phyloP scores from a whole-genome alignment of 2,888 invertebrate genomes.

The Heliconius erato region DNA sequence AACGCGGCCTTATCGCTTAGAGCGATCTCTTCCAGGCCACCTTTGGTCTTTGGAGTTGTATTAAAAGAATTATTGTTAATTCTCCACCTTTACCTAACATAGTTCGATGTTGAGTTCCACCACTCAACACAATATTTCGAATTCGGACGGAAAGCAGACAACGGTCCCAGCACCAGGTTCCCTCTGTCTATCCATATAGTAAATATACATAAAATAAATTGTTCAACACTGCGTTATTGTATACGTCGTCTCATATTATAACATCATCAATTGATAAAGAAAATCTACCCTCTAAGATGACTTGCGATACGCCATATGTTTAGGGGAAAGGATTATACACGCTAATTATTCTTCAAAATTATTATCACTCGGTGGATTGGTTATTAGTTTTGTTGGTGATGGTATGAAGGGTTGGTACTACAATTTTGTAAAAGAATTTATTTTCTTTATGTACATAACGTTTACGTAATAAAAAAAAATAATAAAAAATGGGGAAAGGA shows the following conservation, averaged over 20 bases:
- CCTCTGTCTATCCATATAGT: neutral
- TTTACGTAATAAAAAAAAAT: too few relatives aligned
- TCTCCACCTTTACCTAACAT: too few relatives aligned
- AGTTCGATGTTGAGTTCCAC: too few relatives aligned
- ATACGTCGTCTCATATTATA: slow-evolving; percentile 12
- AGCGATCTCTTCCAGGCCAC: too few relatives aligned
- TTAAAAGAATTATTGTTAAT: too few relatives aligned
- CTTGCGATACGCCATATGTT: slow-evolving; percentile 75
- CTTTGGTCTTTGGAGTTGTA: too few relatives aligned
- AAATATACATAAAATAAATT: neutral
- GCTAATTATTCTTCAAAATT: slow-evolving; percentile 68
- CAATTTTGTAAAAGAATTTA: neutral
- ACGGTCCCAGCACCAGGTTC: neutral
- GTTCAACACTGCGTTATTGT: neutral
- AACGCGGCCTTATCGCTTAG: too few relatives aligned
- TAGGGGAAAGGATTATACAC: slow-evolving; percentile 69
- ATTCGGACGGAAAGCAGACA: neutral
- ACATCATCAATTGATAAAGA: slow-evolving; percentile 17
- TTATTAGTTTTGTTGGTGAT: slow-evolving; percentile 59
- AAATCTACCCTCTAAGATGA: slow-evolving; percentile 63
- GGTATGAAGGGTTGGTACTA: slow-evolving; percentile 27
- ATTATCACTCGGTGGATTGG: slow-evolving; percentile 66
- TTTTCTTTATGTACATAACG: too few relatives aligned
- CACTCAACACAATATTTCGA: too few relatives aligned
- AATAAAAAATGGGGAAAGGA: too few relatives aligned